A percentile compares a stretch with the other conserved stretches of the same genome.
Evolutionary conservation across 2,113 vertebrate genomes (phyloP).

Genomic region (Dicentrarchus labrax): DNA sequence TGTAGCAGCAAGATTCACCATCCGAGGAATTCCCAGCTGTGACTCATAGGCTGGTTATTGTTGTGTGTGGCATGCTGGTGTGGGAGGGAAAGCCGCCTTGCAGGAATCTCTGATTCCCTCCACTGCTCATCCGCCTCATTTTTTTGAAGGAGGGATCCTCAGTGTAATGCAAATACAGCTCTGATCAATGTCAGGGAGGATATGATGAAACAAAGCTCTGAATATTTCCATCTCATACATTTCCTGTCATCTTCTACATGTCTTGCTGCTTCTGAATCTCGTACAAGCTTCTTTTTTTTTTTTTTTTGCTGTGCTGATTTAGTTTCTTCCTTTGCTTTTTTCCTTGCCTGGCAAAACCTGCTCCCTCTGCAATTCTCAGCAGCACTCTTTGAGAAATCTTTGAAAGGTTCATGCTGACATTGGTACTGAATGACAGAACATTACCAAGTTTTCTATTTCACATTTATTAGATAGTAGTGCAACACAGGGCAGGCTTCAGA

Average conservation of each 20-base stretch:
- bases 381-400: constrained; percentile 3
- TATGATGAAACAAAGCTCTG: constrained; percentile 30
- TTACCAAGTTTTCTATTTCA: background rate
- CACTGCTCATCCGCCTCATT: constrained; percentile 19
- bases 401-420: background rate
- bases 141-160: constrained; percentile 1
- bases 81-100: constrained; percentile 46
- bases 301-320: background rate
- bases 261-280: background rate
- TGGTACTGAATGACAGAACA: background rate
- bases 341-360: too few relatives aligned
- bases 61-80: constrained; percentile 32
- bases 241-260: background rate
- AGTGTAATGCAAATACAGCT: constrained; percentile 23
- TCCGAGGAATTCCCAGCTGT: constrained; percentile 61
- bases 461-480: background rate
- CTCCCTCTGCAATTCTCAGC: background rate
- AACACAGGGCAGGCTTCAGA: background rate
- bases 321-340: background rate
- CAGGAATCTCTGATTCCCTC: constrained; percentile 41
- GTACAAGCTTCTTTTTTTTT: too few relatives aligned
- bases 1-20: constrained; percentile 13
- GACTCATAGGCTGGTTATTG: constrained; percentile 57
- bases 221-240: constrained; percentile 9
- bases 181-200: constrained; percentile 23